Conservation (phyloP, 2,113 vertebrate species). For the Ancistrus triradiatus region DNA sequence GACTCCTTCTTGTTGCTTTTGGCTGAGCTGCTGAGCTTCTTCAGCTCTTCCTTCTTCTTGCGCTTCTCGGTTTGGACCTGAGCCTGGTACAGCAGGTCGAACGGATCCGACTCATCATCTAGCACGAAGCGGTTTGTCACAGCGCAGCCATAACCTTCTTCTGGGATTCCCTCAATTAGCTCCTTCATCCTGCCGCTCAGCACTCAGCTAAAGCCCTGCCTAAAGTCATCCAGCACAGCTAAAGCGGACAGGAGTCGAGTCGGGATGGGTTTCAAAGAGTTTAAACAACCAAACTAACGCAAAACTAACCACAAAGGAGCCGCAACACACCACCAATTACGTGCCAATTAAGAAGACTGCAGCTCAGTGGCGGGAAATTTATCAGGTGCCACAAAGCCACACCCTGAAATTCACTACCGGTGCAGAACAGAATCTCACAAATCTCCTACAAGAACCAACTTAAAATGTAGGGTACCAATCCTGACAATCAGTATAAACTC, state of each 20-base stretch:
- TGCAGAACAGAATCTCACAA: background rate
- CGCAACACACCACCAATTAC: background rate
- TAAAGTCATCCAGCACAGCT: background rate
- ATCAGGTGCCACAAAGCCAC: conserved; percentile 5
- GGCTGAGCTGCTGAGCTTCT: conserved; percentile 49
- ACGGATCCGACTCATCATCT: conserved; percentile 84
- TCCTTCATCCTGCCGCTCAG: conserved; percentile 56
- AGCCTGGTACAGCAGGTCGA: conserved; percentile 75
- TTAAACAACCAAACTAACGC: background rate
- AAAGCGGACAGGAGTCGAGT: background rate
- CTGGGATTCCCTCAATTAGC: conserved; percentile 61
- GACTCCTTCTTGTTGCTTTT: conserved; percentile 70
- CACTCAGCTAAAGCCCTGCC: background rate
- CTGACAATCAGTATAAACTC: conserved; percentile 2
- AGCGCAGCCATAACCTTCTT: conserved; percentile 72
- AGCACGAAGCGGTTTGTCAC: conserved; percentile 85
- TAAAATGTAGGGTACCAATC: background rate
- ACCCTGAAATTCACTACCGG: conserved; percentile 13
- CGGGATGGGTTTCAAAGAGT: background rate
- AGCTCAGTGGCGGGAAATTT: conserved; percentile 11
- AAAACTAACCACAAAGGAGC: background rate
- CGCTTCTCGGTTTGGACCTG: conserved; percentile 56
- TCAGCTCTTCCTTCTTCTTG: conserved; percentile 65
- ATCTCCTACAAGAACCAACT: background rate
- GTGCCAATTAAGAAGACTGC: background rate